These are phyloP conservation scores for Heliconius hewitsoni DNA, from an alignment of 1,140 invertebrate genomes.

Conservation along the genomic window DNA sequence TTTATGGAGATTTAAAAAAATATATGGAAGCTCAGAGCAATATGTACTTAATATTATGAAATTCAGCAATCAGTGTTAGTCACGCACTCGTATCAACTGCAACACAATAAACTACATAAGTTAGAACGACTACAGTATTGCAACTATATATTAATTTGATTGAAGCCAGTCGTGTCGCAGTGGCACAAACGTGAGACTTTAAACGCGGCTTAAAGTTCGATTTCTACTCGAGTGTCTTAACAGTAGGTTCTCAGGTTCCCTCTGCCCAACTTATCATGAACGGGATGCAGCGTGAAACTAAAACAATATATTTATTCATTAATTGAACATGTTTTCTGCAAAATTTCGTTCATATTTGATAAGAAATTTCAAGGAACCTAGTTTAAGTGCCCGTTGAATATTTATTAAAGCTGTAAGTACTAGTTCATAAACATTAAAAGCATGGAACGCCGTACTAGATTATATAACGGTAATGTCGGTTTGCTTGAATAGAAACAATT, in stretches of 20 bases:
- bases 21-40: too few species aligned
- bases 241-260: not conserved
- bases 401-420: not conserved
- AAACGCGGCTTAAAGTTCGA: too few species aligned
- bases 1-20: too few species aligned
- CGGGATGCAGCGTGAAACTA: not conserved
- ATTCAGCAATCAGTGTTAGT: too few species aligned
- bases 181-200: too few species aligned
- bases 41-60: too few species aligned
- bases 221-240: not conserved
- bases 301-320: not conserved
- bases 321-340: not conserved
- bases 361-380: not conserved
- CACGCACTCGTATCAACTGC: too few species aligned
- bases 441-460: not conserved
- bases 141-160: too few species aligned
- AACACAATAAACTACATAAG: too few species aligned
- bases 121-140: too few species aligned
- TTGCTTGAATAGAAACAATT: conserved; percentile 1
- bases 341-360: not conserved
- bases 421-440: not conserved
- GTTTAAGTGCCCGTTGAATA: not conserved
- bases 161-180: too few species aligned
- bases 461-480: not conserved
- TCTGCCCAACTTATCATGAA: not conserved